Evolutionary conservation across 2,113 vertebrate species (phyloP).

Genomic region (Psilopogon haemacephalus): DNA sequence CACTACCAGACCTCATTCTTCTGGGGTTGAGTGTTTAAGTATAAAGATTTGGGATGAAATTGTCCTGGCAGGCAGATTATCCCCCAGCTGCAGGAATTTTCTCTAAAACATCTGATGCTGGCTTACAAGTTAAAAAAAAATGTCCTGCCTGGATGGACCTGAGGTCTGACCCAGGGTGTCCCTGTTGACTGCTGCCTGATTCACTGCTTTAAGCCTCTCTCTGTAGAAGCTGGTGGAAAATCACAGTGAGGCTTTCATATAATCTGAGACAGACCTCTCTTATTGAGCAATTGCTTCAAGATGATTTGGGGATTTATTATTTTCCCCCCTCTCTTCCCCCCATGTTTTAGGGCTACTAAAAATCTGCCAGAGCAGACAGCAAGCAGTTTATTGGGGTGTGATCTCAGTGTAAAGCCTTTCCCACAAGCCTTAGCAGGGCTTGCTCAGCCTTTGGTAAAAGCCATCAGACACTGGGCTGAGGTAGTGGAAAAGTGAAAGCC

Average conservation of each 20-base stretch:
- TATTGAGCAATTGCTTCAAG: constrained; percentile 31
- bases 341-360: background rate
- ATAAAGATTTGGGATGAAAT: constrained; percentile 47
- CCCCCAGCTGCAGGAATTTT: constrained; percentile 49
- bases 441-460: background rate
- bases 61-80: constrained; percentile 52
- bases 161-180: background rate
- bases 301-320: background rate
- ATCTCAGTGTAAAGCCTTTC: constrained; percentile 1
- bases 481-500: background rate
- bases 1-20: constrained; percentile 41
- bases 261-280: constrained; percentile 33
- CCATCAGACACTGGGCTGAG: background rate
- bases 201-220: background rate
- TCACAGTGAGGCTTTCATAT: background rate
- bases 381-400: background rate
- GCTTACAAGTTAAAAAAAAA: constrained; percentile 35
- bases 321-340: too few species aligned
- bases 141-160: background rate
- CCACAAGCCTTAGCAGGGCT: background rate
- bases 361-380: background rate
- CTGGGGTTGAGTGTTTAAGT: constrained; percentile 31
- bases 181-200: background rate
- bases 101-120: constrained; percentile 33
- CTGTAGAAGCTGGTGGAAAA: background rate